Conservation (phyloP, 2,797 vertebrate species). For the Acrossocheilus wenchowensis region DNA sequence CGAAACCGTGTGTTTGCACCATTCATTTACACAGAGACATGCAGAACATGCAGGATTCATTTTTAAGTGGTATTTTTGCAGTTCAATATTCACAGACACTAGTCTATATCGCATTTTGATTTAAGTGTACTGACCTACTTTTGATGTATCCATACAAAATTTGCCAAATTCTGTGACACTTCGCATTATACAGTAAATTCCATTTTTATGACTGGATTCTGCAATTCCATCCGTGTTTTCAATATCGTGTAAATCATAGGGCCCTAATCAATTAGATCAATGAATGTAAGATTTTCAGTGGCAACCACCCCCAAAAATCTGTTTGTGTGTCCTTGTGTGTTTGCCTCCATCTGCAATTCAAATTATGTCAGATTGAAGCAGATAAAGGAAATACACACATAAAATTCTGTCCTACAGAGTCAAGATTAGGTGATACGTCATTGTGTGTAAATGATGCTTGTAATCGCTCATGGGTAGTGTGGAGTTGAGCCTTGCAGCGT, state of each 20-base stretch:
- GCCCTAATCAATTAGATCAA: not conserved
- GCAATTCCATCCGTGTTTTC: not conserved
- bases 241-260: not conserved
- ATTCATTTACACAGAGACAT: not conserved
- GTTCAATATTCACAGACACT: not conserved
- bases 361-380: slow-evolving; percentile 12
- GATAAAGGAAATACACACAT: slow-evolving; percentile 18
- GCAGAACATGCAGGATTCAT: not conserved
- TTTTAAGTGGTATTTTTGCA: not conserved
- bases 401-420: slow-evolving; percentile 8
- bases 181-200: not conserved
- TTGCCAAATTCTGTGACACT: not conserved
- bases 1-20: not conserved
- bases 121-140: not conserved
- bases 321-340: slow-evolving; percentile 25
- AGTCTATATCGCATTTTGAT: not conserved
- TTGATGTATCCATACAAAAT: not conserved
- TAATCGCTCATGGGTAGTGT: not conserved
- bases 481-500: not conserved
- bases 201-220: not conserved
- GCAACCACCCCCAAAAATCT: not conserved
- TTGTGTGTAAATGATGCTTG: slow-evolving; percentile 12
- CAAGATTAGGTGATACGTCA: slow-evolving; percentile 26
- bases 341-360: slow-evolving; percentile 27
- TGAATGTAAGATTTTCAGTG: not conserved